Percentiles rank a stretch among this genome's conserved stretches.
These are phyloP conservation scores for Pipistrellus pipistrellus DNA, from an alignment of 2,797 vertebrate genomes.

Conservation along the genomic window DNA sequence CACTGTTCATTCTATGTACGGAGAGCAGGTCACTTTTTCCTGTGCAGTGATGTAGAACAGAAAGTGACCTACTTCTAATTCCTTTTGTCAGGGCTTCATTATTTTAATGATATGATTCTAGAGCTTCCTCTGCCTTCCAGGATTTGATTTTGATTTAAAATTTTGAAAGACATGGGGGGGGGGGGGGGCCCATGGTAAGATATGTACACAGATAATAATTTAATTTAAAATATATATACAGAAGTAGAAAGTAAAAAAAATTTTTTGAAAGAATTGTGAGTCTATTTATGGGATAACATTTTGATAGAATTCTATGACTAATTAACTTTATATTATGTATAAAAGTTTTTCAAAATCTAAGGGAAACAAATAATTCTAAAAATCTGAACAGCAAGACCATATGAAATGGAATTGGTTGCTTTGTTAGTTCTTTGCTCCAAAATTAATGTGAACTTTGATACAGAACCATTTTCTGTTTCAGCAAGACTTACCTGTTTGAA, in stretches of 20 bases:
- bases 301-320: not conserved
- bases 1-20: not conserved
- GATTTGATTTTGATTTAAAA: conserved; percentile 50
- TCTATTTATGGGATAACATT: not conserved
- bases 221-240: too few relatives aligned
- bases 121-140: not conserved
- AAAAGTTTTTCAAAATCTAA: not conserved
- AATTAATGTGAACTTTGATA: conserved; percentile 61
- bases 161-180: not conserved
- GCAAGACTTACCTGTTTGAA: conserved; percentile 32
- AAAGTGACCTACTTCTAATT: conserved; percentile 5
- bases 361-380: conserved; percentile 41
- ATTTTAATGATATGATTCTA: not conserved
- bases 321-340: not conserved
- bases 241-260: too few relatives aligned
- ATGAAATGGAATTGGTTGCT: conserved; percentile 26
- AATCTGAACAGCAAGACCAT: not conserved
- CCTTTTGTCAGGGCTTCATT: not conserved
- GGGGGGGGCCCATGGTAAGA: too few relatives aligned
- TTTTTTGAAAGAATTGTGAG: not conserved
- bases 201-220: too few relatives aligned
- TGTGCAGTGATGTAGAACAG: not conserved
- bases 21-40: not conserved
- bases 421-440: not conserved
- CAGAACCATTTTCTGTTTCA: conserved; percentile 58